phyloP scores from a whole-genome alignment of 2,888 invertebrate species.

The Copidosoma aretas region DNA sequence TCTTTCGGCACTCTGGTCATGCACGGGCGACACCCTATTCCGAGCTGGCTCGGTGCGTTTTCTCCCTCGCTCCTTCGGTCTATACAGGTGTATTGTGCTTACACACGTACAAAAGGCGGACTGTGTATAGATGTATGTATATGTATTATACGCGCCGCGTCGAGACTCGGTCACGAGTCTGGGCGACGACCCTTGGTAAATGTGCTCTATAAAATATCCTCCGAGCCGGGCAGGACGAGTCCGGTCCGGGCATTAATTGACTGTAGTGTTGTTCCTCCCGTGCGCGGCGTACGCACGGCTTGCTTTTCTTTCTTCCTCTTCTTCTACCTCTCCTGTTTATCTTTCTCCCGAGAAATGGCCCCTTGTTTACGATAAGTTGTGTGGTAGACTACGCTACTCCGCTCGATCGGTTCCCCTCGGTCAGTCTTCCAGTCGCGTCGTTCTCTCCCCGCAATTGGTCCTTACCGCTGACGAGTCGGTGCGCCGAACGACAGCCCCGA shows the following conservation, averaged over 20 bases:
- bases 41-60: slow-evolving; percentile 2
- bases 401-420: not conserved
- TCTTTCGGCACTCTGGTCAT: slow-evolving; percentile 33
- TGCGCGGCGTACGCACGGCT: too few species aligned
- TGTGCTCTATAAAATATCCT: slow-evolving; percentile 40
- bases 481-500: too few species aligned
- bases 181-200: too few species aligned
- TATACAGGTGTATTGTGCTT: too few species aligned
- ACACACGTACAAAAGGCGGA: too few species aligned
- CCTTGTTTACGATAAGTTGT: slow-evolving; percentile 1
- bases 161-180: too few species aligned
- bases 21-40: slow-evolving; percentile 27
- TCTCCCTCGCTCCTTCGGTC: not conserved
- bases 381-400: not conserved
- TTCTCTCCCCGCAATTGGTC: not conserved
- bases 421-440: not conserved
- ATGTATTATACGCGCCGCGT: too few species aligned
- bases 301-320: not conserved
- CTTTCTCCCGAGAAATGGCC: slow-evolving; percentile 1
- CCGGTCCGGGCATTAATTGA: slow-evolving; percentile 39
- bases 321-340: not conserved
- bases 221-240: too few species aligned
- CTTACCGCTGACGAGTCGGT: too few species aligned
- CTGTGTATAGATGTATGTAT: too few species aligned
- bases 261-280: slow-evolving; percentile 29